Conservation (phyloP, 2,113 vertebrate genomes). For the Synodontis membranacea region DNA sequence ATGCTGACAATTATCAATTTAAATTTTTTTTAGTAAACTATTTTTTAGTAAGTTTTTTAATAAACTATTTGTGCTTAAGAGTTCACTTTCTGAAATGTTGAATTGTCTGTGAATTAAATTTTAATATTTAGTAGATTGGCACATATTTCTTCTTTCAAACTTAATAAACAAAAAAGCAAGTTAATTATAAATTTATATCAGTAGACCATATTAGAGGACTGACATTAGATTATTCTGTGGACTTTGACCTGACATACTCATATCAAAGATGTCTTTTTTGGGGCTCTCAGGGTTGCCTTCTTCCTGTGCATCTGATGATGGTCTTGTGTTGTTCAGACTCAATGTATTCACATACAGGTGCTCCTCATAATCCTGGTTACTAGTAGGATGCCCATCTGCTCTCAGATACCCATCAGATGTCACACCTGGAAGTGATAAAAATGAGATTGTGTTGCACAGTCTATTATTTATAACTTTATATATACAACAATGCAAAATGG, state of each 20-base stretch:
- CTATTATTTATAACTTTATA: not conserved
- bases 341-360: slow-evolving; percentile 96
- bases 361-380: slow-evolving; percentile 84
- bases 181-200: not conserved
- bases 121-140: not conserved
- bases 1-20: not conserved
- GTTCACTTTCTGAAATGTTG: not conserved
- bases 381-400: slow-evolving; percentile 77
- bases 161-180: not conserved
- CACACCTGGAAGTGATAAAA: slow-evolving; percentile 57
- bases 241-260: slow-evolving; percentile 79
- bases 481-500: not conserved
- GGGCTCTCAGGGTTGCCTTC: slow-evolving; percentile 79
- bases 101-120: not conserved
- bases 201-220: not conserved
- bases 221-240: not conserved
- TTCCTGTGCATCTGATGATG: slow-evolving; percentile 41
- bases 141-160: too few species aligned
- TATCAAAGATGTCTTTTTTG: slow-evolving; percentile 94
- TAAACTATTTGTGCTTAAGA: not conserved
- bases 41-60: not conserved
- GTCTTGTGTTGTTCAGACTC: slow-evolving; percentile 76
- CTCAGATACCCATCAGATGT: slow-evolving; percentile 84
- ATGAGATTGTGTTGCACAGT: not conserved
- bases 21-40: not conserved